Percentiles rank a stretch among this genome's conserved stretches.
Evolutionary conservation across 2,888 invertebrate genomes (phyloP).

Genomic region (Lottia scabra): DNA sequence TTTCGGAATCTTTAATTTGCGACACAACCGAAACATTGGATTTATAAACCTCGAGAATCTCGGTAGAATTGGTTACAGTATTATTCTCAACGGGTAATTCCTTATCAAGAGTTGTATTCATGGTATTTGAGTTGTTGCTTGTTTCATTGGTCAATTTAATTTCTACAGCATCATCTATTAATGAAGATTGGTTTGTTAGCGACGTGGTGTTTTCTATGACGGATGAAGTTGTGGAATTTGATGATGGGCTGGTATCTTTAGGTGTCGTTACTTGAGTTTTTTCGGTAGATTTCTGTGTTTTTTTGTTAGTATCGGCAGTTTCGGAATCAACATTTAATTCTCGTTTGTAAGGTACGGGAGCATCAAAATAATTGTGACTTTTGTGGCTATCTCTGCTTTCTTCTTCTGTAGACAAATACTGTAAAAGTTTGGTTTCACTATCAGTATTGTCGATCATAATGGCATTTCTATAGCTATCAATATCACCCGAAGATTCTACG

Average conservation of each 20-base stretch:
- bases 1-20: neutral
- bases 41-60: neutral
- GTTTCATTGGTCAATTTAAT: neutral
- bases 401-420: neutral
- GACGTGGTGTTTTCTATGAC: neutral
- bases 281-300: no score
- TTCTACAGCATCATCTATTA: neutral
- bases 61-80: neutral
- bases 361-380: neutral
- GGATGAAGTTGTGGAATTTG: neutral
- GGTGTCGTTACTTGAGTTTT: no score
- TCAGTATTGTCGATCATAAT: constrained; percentile 1
- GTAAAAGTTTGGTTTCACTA: neutral
- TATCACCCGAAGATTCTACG: neutral
- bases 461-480: neutral
- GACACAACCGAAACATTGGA: no score
- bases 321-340: no score
- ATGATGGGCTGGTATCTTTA: no score
- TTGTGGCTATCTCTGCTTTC: neutral
- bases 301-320: no score
- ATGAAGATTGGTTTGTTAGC: neutral
- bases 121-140: neutral
- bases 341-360: neutral
- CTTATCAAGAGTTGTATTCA: neutral
- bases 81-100: neutral